Evolutionary conservation across 2,888 invertebrate genomes (phyloP).

Genomic region (Zele albiditarsus): DNA sequence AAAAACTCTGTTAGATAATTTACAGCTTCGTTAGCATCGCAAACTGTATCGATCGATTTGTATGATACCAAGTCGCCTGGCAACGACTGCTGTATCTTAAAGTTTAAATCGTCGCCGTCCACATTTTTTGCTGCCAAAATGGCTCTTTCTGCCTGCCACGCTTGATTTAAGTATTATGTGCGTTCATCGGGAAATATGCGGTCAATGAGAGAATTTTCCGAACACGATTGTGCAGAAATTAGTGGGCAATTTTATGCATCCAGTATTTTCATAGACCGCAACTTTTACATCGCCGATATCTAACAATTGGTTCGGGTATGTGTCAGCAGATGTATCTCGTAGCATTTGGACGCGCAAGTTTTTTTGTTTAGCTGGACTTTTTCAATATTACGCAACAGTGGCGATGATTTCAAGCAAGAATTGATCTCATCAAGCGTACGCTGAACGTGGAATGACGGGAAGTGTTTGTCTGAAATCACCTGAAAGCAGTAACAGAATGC

Average conservation of each 20-base stretch:
- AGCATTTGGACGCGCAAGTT: conserved; percentile 57
- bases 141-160: conserved; percentile 59
- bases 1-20: conserved; percentile 56
- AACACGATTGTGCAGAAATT: conserved; percentile 55
- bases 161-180: conserved; percentile 56
- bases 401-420: conserved; percentile 40
- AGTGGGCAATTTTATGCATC: conserved; percentile 54
- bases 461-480: too few relatives aligned
- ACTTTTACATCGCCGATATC: too few relatives aligned
- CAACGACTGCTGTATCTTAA: conserved; percentile 41
- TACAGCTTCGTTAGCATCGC: too few relatives aligned
- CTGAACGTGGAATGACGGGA: conserved; percentile 29
- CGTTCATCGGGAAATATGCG: conserved; percentile 54
- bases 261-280: conserved; percentile 48
- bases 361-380: conserved; percentile 52
- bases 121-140: conserved; percentile 62
- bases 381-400: too few relatives aligned
- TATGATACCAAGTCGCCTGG: too few relatives aligned
- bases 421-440: conserved; percentile 35
- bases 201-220: conserved; percentile 53
- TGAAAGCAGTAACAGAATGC: too few relatives aligned
- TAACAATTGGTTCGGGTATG: too few relatives aligned
- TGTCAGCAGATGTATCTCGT: too few relatives aligned
- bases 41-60: too few relatives aligned
- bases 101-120: conserved; percentile 50